These are phyloP conservation scores for Atta cephalotes DNA, from an alignment of 1,140 invertebrate genomes.

Conservation along the genomic window DNA sequence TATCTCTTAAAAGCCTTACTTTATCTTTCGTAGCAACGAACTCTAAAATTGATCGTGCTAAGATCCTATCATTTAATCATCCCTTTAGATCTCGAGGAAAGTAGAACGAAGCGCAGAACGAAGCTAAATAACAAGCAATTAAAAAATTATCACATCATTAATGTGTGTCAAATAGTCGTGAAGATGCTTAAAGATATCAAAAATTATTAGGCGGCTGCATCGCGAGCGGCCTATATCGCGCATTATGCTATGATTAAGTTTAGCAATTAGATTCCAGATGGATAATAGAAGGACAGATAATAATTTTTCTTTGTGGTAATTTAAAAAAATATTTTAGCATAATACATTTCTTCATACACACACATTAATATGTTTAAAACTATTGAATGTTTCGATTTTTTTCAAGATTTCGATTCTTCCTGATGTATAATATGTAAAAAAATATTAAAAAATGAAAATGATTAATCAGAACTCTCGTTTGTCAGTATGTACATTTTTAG, in stretches of 20 bases:
- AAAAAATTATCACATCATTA: conserved; percentile 36
- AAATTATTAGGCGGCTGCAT: not conserved
- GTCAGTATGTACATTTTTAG: conserved; percentile 37
- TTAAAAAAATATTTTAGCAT: not conserved
- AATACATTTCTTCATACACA: not conserved
- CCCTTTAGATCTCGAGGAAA: conserved; percentile 26
- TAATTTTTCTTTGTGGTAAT: not conserved
- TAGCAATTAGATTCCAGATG: not conserved
- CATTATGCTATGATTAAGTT: not conserved
- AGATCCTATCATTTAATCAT: conserved; percentile 48
- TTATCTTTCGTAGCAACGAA: not conserved
- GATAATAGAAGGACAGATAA: not conserved
- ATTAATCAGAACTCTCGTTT: conserved; percentile 24
- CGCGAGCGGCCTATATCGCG: not conserved
- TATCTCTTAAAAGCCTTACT: not conserved
- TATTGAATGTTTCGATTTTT: not conserved
- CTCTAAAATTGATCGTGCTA: conserved; percentile 10
- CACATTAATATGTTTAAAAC: not conserved
- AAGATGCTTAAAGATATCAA: conserved; percentile 31
- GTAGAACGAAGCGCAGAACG: not conserved
- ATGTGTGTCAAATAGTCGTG: conserved; percentile 18
- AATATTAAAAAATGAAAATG: not conserved
- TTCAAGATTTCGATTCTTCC: not conserved
- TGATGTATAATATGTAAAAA: not conserved
- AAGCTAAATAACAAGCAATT: conserved; percentile 38